These are phyloP conservation scores for Chelon labrosus DNA, from an alignment of 2,797 vertebrate genomes.

Conservation along the genomic window DNA sequence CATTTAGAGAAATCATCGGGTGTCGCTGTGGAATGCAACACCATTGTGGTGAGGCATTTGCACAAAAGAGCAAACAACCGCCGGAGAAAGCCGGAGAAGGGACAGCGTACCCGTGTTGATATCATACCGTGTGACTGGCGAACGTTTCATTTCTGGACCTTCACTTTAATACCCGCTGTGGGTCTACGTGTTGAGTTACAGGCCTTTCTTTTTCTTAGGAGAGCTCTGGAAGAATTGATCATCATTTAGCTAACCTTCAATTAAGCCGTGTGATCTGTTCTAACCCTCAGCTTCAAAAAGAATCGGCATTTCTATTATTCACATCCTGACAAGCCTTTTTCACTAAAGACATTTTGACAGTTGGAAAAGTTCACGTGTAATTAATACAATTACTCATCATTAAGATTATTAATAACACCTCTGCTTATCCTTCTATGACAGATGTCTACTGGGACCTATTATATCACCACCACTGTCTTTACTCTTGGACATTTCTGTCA, in stretches of 20 bases:
- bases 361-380: not conserved
- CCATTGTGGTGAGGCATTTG: conserved; percentile 70
- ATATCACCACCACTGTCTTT: not conserved
- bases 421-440: not conserved
- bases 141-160: too few species aligned
- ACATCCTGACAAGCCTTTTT: too few species aligned
- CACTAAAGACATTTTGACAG: too few species aligned
- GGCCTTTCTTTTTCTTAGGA: too few species aligned
- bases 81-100: conserved; percentile 52
- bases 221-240: too few species aligned
- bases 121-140: conserved; percentile 4
- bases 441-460: not conserved
- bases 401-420: not conserved
- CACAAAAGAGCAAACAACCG: conserved; percentile 73
- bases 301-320: too few species aligned
- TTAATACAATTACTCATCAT: not conserved
- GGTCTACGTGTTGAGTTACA: too few species aligned
- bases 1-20: conserved; percentile 80
- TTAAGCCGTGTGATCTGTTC: too few species aligned
- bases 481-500: too few species aligned
- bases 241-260: too few species aligned
- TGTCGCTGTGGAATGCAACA: conserved; percentile 76
- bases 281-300: too few species aligned
- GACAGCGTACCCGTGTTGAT: conserved; percentile 24
- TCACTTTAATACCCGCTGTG: too few species aligned